phyloP scores from a whole-genome alignment of 2,888 invertebrate species.

The Ophion obscuratus region DNA sequence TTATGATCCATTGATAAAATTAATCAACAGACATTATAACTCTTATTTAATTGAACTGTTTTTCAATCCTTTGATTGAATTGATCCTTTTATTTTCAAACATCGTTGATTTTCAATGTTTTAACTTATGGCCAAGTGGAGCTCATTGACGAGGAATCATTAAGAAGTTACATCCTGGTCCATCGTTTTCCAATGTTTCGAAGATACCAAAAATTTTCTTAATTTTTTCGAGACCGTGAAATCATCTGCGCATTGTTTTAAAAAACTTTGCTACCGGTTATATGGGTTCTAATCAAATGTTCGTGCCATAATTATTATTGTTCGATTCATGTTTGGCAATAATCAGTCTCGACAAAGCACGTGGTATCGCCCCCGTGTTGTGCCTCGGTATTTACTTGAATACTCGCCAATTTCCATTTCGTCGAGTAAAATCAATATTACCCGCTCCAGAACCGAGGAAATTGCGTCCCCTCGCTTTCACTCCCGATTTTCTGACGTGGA shows the following conservation, averaged over 20 bases:
- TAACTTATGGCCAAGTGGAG: too few relatives aligned
- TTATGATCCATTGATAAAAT: too few relatives aligned
- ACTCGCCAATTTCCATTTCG: slow-evolving; percentile 52
- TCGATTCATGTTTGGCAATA: neutral
- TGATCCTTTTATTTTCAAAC: too few relatives aligned
- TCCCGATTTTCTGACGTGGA: slow-evolving; percentile 2
- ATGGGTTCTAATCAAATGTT: neutral
- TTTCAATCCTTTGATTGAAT: too few relatives aligned
- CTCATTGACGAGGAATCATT: too few relatives aligned
- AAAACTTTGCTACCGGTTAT: neutral
- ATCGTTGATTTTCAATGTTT: too few relatives aligned
- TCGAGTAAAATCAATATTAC: slow-evolving; percentile 57
- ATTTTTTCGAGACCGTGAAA: too few relatives aligned
- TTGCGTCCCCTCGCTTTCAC: slow-evolving; percentile 18
- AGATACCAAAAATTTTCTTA: too few relatives aligned
- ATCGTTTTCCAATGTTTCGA: too few relatives aligned
- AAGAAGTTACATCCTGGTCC: too few relatives aligned
- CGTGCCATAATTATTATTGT: neutral
- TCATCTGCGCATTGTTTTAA: neutral
- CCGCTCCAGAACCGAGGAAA: slow-evolving; percentile 15
- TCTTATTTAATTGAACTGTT: too few relatives aligned
- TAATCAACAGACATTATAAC: too few relatives aligned
- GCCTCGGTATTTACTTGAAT: slow-evolving; percentile 38
- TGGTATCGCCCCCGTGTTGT: slow-evolving; percentile 16
- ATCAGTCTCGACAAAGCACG: slow-evolving; percentile 41